A percentile compares a stretch with the other conserved stretches of the same genome.
Evolutionary conservation across 2,797 vertebrate genomes (phyloP).

Genomic region (Chrysocyon brachyurus): DNA sequence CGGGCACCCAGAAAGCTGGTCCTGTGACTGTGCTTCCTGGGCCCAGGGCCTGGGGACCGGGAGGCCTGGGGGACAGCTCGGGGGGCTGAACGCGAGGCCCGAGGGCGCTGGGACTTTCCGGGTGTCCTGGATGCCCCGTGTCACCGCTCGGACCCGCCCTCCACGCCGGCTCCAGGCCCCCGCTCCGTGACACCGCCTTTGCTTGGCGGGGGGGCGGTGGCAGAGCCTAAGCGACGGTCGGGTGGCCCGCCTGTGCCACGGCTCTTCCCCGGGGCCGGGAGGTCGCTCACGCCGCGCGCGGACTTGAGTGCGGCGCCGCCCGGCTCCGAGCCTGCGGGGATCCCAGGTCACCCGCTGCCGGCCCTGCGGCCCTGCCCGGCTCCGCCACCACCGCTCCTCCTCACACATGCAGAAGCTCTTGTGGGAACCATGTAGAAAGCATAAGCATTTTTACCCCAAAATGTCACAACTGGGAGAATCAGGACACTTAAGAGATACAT

Average conservation of each 20-base stretch:
- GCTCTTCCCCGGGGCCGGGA: not conserved
- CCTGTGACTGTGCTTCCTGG: not conserved
- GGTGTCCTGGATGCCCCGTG: not conserved
- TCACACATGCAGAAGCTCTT: not conserved
- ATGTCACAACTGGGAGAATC: not conserved
- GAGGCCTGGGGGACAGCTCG: not conserved
- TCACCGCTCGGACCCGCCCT: not conserved
- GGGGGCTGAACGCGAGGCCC: not conserved
- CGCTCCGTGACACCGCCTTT: not conserved
- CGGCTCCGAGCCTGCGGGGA: too few species aligned
- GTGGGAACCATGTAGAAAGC: not conserved
- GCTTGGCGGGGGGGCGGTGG: not conserved
- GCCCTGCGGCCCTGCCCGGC: too few species aligned
- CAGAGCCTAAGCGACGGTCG: not conserved
- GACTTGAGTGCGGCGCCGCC: too few species aligned
- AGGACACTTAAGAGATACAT: not conserved
- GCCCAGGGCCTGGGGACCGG: not conserved
- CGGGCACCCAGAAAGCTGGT: not conserved
- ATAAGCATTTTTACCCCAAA: conserved; percentile 9
- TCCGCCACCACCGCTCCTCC: not conserved
- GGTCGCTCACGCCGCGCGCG: too few species aligned
- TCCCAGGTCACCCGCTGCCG: too few species aligned
- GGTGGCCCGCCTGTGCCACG: not conserved
- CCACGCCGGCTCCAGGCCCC: not conserved
- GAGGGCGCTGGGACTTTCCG: not conserved